Evolutionary conservation across 1,140 invertebrate species (phyloP).

Genomic region (Parapsyche elsis): DNA sequence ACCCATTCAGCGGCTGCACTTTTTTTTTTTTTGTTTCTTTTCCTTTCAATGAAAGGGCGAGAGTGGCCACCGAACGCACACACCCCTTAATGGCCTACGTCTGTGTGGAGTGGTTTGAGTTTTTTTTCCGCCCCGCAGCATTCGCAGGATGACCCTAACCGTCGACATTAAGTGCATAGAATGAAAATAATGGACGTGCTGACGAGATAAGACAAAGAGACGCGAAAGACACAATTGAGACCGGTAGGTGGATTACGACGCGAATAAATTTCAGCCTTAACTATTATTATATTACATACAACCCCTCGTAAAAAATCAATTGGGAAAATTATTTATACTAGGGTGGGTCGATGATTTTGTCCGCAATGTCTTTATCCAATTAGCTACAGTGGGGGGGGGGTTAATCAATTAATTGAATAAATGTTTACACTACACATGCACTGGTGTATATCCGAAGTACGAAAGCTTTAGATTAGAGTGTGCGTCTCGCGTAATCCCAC

Average conservation of each 20-base stretch:
- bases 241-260: not conserved
- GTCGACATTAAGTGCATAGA: slow-evolving; percentile 53
- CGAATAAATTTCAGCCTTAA: not conserved
- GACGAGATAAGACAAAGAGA: slow-evolving; percentile 49
- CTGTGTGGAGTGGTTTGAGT: slow-evolving; percentile 7
- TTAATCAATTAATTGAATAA: too few relatives aligned
- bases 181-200: slow-evolving; percentile 48
- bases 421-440: too few relatives aligned
- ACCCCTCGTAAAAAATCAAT: too few relatives aligned
- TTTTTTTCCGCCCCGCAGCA: slow-evolving; percentile 12
- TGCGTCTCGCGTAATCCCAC: slow-evolving; percentile 31
- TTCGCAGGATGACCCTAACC: slow-evolving; percentile 47
- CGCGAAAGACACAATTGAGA: not conserved
- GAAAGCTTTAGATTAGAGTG: not conserved
- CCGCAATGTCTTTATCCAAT: too few relatives aligned
- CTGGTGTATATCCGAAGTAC: too few relatives aligned
- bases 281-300: too few relatives aligned
- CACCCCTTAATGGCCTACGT: slow-evolving; percentile 35
- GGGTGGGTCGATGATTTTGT: too few relatives aligned
- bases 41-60: slow-evolving; percentile 8
- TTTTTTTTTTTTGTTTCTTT: slow-evolving; percentile 14
- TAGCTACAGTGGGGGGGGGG: too few relatives aligned
- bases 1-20: slow-evolving; percentile 19
- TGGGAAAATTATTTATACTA: too few relatives aligned
- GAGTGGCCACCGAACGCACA: not conserved